Evolutionary conservation across 2,888 invertebrate genomes (phyloP).

Genomic region (Actias luna): DNA sequence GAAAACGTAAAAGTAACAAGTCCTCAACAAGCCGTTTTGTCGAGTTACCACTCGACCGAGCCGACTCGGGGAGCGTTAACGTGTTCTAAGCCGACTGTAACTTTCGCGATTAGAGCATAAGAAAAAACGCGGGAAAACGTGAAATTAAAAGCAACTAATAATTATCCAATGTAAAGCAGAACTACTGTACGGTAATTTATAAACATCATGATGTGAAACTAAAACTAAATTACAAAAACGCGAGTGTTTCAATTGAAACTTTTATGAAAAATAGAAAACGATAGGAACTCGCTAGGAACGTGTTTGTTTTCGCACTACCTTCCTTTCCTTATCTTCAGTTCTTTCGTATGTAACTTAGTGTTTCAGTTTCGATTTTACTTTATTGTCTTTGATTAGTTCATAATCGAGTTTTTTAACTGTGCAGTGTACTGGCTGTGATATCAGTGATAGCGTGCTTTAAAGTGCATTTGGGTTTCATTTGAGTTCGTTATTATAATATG

Average conservation of each 20-base stretch:
- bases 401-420: constrained; percentile 30
- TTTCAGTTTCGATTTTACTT: constrained; percentile 26
- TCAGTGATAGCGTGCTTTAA: constrained; percentile 29
- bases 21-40: constrained; percentile 11
- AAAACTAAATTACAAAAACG: constrained; percentile 38
- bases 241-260: constrained; percentile 26
- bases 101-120: constrained; percentile 63
- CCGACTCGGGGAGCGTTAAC: constrained; percentile 59
- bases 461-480: constrained; percentile 33
- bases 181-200: constrained; percentile 47
- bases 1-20: constrained; percentile 12
- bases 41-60: constrained; percentile 53
- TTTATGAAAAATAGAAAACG: constrained; percentile 35
- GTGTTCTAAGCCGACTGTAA: constrained; percentile 51
- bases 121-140: constrained; percentile 59
- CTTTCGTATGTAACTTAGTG: constrained; percentile 33
- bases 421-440: constrained; percentile 34
- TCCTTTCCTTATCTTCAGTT: constrained; percentile 44
- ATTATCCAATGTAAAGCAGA: not conserved
- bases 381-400: constrained; percentile 20
- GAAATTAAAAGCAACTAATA: constrained; percentile 31
- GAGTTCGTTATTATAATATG: constrained; percentile 62
- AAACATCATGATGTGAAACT: constrained; percentile 61
- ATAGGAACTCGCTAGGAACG: constrained; percentile 31
- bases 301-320: constrained; percentile 40